Base-by-base conservation (phyloP, 2,113 vertebrate genomes). In the Penelope pileata region DNA sequence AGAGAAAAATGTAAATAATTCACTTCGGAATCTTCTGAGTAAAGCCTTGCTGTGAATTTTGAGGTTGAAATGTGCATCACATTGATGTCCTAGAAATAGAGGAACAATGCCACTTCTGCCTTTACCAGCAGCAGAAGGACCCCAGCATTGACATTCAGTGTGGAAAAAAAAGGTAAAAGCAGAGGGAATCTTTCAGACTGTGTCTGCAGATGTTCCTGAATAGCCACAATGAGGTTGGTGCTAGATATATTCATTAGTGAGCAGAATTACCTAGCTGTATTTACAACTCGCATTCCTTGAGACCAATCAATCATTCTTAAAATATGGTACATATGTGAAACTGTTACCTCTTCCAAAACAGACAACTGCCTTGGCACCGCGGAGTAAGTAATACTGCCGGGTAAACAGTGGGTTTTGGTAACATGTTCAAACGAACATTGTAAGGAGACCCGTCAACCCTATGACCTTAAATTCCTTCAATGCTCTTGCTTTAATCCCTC, bases 281-380 rank as follows among this genome's bases (percentile, higher is more conserved):
- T 80, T 78, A 64, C 94, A 88, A 81, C 68, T 66, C 93, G 3
- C 6, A 81, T 86, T 81, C 51, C 88, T 86, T 90, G 54, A 88
- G 93, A 34, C 67, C 66, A 91, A 76, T 89, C 86, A 84, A 88
- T 96, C 93, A 92, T 62, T 87, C 87, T 62, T 87, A 77, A 95
- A 94, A 94, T 94, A 94, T 93, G 94, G 94, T 92, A 94, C 92
- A 91, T 91, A 95, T 92, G 91, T 92, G 93, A 91, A 95, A 94
- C 84, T 38, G 70, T 79, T 94, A 85, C 82, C 89, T 87, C 70
- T 73, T 91, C 94, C 95, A 95, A 58, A 87, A 73, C 29, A 59
- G 94, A 83, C 72, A 90, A 95, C 83, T 94, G 95, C 51, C 83
- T 63, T 86, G 94, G 84, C 74, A 89, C 45, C 53, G 89, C 38